Base-by-base conservation (phyloP, 2,888 invertebrate genomes). In the Eristalinus sepulchralis region DNA sequence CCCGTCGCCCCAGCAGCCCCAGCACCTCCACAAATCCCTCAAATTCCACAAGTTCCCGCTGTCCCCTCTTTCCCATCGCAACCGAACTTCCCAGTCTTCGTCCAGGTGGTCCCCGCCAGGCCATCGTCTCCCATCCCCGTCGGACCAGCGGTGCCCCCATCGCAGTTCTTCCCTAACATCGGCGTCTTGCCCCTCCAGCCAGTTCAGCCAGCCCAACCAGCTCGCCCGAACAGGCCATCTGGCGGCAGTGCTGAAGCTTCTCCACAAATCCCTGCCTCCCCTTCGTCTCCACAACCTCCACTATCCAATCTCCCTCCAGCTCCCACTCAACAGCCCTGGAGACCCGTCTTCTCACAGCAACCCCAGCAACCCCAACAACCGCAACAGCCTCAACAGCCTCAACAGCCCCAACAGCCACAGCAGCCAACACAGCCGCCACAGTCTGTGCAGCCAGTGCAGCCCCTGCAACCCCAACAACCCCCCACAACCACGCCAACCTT, bases 171-270 rank as follows among this genome's bases (percentile, higher is more conserved):
- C 53, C 89, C 89, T 6, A 88, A 88, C 0, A 88, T 90, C 2
- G 89, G 90, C 1, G 89, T 90, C 3, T 91, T 91, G 24, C 86
- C 86, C 22, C 63, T 83, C 0, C 88, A 88, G 53, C 84, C 84
- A 10, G 11, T 70, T 1, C 67, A 75, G 20, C 85, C 85, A 10
- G 9, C 59, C 9, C 82, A 55, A 22, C 70, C 86, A 13, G 9
- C 53, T 2, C 84, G 91, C 22, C 89, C 91, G 0, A 91, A 91
- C 72, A 90, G 90, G 63, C 90, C 90, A 13, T 90, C 91, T 4
- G 83, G 89, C 2, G 92, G 92, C 59, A 91, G 91, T 9, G 91
- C 91, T 0, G 91, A 90, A 63, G 92, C 91, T 9, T 86, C 91
- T 0, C 91, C 91, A 9, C 92, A 92, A 82, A 91, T 91, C 78